A percentile compares a stretch with the other conserved stretches of the same genome.
Conservation (phyloP, 2,888 invertebrate species). For the Clivina fossor region DNA sequence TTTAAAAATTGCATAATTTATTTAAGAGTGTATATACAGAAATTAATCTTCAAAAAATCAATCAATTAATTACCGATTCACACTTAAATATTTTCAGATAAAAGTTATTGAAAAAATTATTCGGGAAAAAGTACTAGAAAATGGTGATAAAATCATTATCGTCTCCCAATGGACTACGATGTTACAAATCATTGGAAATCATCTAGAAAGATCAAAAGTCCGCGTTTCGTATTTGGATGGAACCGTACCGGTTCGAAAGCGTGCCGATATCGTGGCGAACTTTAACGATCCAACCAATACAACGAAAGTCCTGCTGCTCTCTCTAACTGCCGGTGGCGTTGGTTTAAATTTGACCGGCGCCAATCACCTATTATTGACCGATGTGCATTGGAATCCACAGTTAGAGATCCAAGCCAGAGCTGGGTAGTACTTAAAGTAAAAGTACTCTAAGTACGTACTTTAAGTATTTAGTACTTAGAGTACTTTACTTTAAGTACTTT, state of each 20-base stretch:
- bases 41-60: too few relatives aligned
- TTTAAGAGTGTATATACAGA: too few relatives aligned
- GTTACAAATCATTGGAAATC: constrained; percentile 69
- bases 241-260: constrained; percentile 67
- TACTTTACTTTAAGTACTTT: too few relatives aligned
- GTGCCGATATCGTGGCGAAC: constrained; percentile 68
- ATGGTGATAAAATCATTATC: constrained; percentile 74
- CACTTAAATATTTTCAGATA: constrained; percentile 57
- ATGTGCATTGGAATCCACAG: constrained; percentile 98
- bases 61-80: too few relatives aligned
- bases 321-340: constrained; percentile 91
- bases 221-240: constrained; percentile 74
- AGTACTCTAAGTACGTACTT: too few relatives aligned
- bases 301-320: constrained; percentile 74
- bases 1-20: too few relatives aligned
- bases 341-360: constrained; percentile 92
- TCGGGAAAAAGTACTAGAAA: constrained; percentile 56
- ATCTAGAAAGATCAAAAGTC: constrained; percentile 60
- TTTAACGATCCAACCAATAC: constrained; percentile 67
- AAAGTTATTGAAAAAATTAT: constrained; percentile 61
- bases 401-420: constrained; percentile 93
- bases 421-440: too few relatives aligned
- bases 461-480: too few relatives aligned
- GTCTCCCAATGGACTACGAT: constrained; percentile 94
- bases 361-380: constrained; percentile 86